phyloP scores from a whole-genome alignment of 2,113 vertebrate genomes.

The Pteruthius melanotis region DNA sequence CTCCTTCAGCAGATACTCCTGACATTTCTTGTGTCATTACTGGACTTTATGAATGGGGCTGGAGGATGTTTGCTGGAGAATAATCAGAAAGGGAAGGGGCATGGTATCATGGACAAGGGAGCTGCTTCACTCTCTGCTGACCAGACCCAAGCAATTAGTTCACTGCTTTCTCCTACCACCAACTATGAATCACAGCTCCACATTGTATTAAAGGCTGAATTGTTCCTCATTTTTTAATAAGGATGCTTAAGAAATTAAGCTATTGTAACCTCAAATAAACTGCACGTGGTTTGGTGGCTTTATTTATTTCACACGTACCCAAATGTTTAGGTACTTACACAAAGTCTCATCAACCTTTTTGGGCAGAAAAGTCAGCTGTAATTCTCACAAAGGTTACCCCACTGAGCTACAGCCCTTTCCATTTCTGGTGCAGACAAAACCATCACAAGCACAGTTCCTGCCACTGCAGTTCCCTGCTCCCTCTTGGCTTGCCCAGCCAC shows the following conservation, averaged over 20 bases:
- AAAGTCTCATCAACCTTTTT: background rate
- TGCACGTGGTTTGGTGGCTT: background rate
- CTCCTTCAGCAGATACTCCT: conserved; percentile 72
- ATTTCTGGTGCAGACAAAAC: background rate
- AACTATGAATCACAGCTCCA: conserved; percentile 33
- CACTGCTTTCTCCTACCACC: conserved; percentile 30
- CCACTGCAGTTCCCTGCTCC: background rate
- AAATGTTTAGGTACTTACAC: conserved; percentile 45
- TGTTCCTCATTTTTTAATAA: background rate
- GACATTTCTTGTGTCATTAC: conserved; percentile 75
- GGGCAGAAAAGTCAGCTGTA: background rate
- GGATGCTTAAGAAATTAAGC: conserved; percentile 13
- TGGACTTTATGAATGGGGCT: conserved; percentile 78
- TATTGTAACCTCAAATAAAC: conserved; percentile 53
- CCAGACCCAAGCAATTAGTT: conserved; percentile 54
- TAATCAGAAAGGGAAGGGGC: conserved; percentile 58
- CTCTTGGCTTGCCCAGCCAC: background rate
- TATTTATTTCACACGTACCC: background rate
- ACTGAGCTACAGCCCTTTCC: background rate
- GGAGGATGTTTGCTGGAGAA: conserved; percentile 66
- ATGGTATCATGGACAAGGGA: conserved; percentile 45
- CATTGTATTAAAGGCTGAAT: background rate
- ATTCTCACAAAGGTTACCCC: background rate
- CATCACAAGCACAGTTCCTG: background rate
- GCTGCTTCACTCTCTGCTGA: conserved; percentile 46